These are phyloP conservation scores for Solenopsis invicta DNA, from an alignment of 1,140 invertebrate species.

Conservation along the genomic window DNA sequence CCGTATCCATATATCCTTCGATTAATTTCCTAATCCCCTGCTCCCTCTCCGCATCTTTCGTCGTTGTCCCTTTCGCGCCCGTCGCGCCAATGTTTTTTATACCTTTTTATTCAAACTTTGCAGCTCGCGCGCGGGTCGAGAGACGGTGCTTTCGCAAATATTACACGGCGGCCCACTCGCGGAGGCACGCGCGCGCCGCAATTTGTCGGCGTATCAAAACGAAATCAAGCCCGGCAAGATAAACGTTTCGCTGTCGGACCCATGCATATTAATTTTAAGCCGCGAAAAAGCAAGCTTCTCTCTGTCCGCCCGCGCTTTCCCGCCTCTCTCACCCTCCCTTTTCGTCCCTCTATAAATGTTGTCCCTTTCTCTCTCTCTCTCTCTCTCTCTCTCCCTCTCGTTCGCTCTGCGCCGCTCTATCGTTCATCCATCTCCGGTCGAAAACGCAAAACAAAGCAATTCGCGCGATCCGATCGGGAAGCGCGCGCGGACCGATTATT, in stretches of 20 bases:
- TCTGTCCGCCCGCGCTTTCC: conserved; percentile 33
- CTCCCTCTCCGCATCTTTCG: neutral
- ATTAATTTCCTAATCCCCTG: neutral
- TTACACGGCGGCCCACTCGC: conserved; percentile 64
- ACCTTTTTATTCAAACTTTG: conserved; percentile 29
- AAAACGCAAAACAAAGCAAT: conserved; percentile 77
- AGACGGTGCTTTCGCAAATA: conserved; percentile 63
- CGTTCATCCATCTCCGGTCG: conserved; percentile 61
- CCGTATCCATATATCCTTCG: neutral
- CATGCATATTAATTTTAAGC: conserved; percentile 87
- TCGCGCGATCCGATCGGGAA: conserved; percentile 69
- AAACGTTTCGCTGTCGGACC: conserved; percentile 84
- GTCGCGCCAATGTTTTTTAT: neutral
- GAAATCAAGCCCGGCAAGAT: conserved; percentile 86
- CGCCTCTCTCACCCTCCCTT: neutral
- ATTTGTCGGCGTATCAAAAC: conserved; percentile 86
- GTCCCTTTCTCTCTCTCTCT: conserved; percentile 19
- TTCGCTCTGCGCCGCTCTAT: conserved; percentile 3
- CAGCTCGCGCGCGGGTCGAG: conserved; percentile 17
- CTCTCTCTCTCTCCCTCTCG: conserved; percentile 33
- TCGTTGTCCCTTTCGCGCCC: too few relatives aligned
- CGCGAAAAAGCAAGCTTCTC: conserved; percentile 80
- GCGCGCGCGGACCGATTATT: conserved; percentile 82
- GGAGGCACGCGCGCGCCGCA: conserved; percentile 72
- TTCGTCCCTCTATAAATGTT: conserved; percentile 37